These are phyloP conservation scores for Tenualosa ilisha DNA, from an alignment of 2,797 vertebrate genomes.

Conservation along the genomic window DNA sequence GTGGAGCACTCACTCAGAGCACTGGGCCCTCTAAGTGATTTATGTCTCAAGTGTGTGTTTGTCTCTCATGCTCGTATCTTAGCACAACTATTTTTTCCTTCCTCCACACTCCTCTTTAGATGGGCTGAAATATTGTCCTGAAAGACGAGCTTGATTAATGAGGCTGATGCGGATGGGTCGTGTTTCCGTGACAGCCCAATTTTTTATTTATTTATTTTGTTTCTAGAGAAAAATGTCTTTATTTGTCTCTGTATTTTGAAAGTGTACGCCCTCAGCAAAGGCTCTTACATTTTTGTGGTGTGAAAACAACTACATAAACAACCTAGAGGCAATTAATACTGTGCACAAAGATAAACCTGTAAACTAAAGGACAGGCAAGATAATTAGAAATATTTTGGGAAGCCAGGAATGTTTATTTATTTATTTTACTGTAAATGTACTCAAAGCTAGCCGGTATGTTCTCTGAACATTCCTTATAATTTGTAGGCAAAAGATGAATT, in stretches of 20 bases:
- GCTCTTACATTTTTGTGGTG: not conserved
- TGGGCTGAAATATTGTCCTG: slow-evolving; percentile 54
- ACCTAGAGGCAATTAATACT: not conserved
- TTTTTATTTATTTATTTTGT: not conserved
- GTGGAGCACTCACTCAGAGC: slow-evolving; percentile 48
- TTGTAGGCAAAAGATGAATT: not conserved
- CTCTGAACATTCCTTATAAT: not conserved
- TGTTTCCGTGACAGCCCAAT: not conserved
- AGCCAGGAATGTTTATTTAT: not conserved
- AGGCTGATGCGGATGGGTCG: not conserved
- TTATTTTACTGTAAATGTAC: not conserved
- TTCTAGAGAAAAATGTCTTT: not conserved
- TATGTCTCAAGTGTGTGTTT: slow-evolving; percentile 46
- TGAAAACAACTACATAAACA: not conserved
- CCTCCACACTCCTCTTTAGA: not conserved
- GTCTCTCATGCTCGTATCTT: slow-evolving; percentile 9
- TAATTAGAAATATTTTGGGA: not conserved
- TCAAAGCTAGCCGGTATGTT: not conserved
- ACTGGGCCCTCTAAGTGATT: slow-evolving; percentile 53
- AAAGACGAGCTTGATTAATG: slow-evolving; percentile 58
- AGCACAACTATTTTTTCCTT: slow-evolving; percentile 33
- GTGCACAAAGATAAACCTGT: not conserved
- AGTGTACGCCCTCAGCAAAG: not conserved
- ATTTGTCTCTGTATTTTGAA: not conserved
- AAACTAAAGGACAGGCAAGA: not conserved